Conservation (phyloP, 2,113 vertebrate genomes). For the Triplophysa siluroides region DNA sequence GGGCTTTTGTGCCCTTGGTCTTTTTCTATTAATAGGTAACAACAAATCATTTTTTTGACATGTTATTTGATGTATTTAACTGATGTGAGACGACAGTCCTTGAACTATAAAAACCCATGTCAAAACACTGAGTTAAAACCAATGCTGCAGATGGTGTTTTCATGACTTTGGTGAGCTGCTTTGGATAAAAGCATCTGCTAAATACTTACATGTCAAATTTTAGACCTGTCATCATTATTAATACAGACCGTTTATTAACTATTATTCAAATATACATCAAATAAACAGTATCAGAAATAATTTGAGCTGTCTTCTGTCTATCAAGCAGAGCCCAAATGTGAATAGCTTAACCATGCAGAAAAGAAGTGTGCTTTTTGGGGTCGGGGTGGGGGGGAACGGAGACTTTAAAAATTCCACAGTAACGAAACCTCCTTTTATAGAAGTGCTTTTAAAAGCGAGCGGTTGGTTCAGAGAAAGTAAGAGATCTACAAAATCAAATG, state of each 20-base stretch:
- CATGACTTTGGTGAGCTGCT: no score
- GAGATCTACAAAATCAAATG: no score
- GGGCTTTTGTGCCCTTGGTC: neutral
- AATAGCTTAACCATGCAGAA: constrained; percentile 3
- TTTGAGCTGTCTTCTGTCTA: neutral
- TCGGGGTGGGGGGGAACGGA: neutral
- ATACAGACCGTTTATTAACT: no score
- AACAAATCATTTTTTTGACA: no score
- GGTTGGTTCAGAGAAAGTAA: neutral
- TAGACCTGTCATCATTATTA: no score
- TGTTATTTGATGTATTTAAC: neutral
- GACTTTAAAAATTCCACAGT: neutral
- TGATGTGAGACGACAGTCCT: constrained; percentile 8
- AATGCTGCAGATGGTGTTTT: no score
- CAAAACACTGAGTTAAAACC: no score
- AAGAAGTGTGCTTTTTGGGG: neutral
- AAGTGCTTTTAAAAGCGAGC: neutral
- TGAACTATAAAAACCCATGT: no score
- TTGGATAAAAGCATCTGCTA: no score
- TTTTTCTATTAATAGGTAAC: neutral
- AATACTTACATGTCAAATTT: no score
- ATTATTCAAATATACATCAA: no score
- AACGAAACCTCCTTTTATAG: constrained; percentile 11
- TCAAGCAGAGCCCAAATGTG: neutral
- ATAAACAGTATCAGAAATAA: no score